Evolutionary conservation across 2,113 vertebrate genomes (phyloP).

Genomic region (Callorhinus ursinus): DNA sequence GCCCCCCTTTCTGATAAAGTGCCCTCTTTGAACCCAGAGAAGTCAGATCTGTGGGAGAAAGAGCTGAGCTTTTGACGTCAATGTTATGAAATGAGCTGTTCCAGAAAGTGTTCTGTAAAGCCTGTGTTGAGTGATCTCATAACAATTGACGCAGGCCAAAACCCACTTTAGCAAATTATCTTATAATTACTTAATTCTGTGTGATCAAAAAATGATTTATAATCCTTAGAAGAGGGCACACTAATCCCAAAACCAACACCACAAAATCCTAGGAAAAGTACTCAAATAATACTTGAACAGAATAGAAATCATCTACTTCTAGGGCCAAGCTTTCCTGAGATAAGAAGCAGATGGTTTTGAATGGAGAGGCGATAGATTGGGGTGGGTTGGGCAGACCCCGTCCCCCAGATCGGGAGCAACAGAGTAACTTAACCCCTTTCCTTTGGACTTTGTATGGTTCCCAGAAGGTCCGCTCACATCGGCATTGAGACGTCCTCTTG

Average conservation of each 20-base stretch:
- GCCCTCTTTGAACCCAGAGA: not conserved
- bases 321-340: not conserved
- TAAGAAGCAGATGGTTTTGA: too few relatives aligned
- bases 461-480: too few relatives aligned
- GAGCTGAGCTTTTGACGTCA: not conserved
- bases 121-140: not conserved
- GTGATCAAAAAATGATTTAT: not conserved
- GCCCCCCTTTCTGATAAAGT: rapidly evolving
- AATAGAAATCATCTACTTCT: not conserved
- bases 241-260: not conserved
- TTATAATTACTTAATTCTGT: not conserved
- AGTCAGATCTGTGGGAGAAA: not conserved
- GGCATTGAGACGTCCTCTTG: too few relatives aligned
- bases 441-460: too few relatives aligned
- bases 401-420: too few relatives aligned
- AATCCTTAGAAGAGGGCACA: not conserved
- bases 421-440: too few relatives aligned
- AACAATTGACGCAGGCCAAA: not conserved
- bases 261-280: not conserved
- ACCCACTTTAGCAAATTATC: not conserved
- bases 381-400: too few relatives aligned
- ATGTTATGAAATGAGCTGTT: not conserved
- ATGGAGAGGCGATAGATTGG: too few relatives aligned
- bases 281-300: not conserved
- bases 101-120: not conserved